These are phyloP conservation scores for Nilaparvata lugens DNA, from an alignment of 1,140 invertebrate genomes.

Conservation along the genomic window DNA sequence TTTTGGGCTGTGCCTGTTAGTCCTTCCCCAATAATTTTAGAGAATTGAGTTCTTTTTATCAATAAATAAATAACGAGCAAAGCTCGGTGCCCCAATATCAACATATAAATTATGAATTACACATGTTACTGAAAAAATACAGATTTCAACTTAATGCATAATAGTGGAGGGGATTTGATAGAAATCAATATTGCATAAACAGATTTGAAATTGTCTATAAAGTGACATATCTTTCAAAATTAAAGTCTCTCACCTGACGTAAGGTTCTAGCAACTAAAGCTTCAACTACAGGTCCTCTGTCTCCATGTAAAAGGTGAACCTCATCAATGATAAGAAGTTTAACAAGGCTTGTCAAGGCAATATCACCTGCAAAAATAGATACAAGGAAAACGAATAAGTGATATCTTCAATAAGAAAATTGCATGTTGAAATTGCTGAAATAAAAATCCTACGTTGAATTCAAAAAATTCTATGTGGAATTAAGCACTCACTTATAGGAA, in stretches of 20 bases:
- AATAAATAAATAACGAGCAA: too few species aligned
- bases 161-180: too few species aligned
- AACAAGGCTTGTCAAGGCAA: conserved; percentile 81
- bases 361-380: conserved; percentile 56
- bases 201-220: not conserved
- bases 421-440: not conserved
- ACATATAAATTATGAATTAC: too few species aligned
- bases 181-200: not conserved
- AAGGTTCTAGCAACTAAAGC: conserved; percentile 92
- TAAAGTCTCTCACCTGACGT: conserved; percentile 50
- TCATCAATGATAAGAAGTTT: conserved; percentile 97
- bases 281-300: conserved; percentile 95
- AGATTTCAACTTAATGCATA: too few species aligned
- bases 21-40: too few species aligned
- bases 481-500: too few species aligned
- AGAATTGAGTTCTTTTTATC: too few species aligned
- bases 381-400: not conserved
- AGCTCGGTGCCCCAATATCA: too few species aligned
- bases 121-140: too few species aligned
- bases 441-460: too few species aligned
- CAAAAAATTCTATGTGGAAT: too few species aligned
- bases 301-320: conserved; percentile 94
- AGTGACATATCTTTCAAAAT: not conserved
- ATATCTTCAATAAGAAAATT: not conserved
- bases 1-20: too few species aligned